Percentiles rank a stretch among this genome's conserved stretches.
phyloP scores from a whole-genome alignment of 2,797 vertebrate genomes.

The Perodicticus potto region DNA sequence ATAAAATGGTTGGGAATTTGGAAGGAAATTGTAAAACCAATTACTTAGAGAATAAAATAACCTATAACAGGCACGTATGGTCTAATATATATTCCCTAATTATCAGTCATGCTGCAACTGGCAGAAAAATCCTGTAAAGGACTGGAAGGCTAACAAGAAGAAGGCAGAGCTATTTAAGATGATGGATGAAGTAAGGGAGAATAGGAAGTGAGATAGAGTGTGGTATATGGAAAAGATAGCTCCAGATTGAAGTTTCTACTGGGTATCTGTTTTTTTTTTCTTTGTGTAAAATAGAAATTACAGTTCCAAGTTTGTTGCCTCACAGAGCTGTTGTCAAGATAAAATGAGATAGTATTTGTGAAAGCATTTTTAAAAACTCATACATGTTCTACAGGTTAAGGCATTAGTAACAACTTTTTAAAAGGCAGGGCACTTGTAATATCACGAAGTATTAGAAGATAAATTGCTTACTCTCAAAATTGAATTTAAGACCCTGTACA shows the following conservation, averaged over 20 bases:
- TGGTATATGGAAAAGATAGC: neutral
- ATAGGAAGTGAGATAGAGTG: neutral
- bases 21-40: neutral
- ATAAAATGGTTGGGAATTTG: neutral
- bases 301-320: neutral
- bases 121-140: neutral
- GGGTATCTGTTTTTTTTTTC: neutral
- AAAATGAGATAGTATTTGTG: slow-evolving; percentile 42
- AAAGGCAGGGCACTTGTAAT: slow-evolving; percentile 37
- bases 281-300: neutral
- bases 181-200: neutral
- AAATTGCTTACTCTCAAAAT: slow-evolving; percentile 62
- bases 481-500: slow-evolving; percentile 26
- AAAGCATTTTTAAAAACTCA: slow-evolving; percentile 50
- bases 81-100: neutral
- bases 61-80: neutral
- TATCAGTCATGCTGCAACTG: neutral
- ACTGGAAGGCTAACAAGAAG: neutral
- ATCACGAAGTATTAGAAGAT: slow-evolving; percentile 41
- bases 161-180: neutral
- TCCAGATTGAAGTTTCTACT: neutral
- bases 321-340: slow-evolving; percentile 26
- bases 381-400: slow-evolving; percentile 48
- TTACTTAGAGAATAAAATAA: neutral
- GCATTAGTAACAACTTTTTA: slow-evolving; percentile 53